Evolutionary conservation across 2,888 invertebrate genomes (phyloP), one percentile per base, ranked within the genome.

Genomic region (Sericinus montela): DNA sequence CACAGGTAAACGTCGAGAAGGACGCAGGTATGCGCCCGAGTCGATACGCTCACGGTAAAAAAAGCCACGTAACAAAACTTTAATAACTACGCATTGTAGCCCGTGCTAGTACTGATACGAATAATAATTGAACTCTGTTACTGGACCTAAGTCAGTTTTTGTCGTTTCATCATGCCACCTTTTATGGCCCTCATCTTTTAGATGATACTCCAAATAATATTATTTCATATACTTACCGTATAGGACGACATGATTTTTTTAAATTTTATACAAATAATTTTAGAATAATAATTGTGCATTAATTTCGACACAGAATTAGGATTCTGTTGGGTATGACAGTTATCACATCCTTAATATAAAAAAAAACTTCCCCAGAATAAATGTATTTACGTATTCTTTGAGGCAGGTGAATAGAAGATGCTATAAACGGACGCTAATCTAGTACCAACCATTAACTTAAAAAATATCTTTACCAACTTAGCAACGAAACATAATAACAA

Each of bases 1-100:
- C 77, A 75, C 82, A 80, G 81, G 81, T 81, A 82, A 76, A 67
- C 72, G 71, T 62, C 61, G 73, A 72, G 73, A 77, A 75, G 72
- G 72, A 75, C 75, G 61, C 62, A 84, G 84, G 85, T 83, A 84
- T 75, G 79, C 74, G 73, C 63, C 64, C 64, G 62, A 65, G 67
- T 57, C 63, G 65, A 58, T 58, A 55, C 60, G 56, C 56, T 55
- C 61, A 54, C 55, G 57, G 55, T 65, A 63, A 71, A 80, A 78
- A 75, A 49, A 39, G 69, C 69, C 71, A 75, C 75, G 75, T 78
- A 50, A 84, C 80, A 73, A 81, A 80, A 79, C 69, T 77, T 80
- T 80, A 76, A 77, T 80, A 80, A 78, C 68, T 71, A 74, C 69
- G 68, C 67, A 78, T 77, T 77, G 76, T 80, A 56, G 57, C 58